These are phyloP conservation scores for Cheilosia grossa DNA, from an alignment of 2,888 invertebrate genomes.

Conservation along the genomic window DNA sequence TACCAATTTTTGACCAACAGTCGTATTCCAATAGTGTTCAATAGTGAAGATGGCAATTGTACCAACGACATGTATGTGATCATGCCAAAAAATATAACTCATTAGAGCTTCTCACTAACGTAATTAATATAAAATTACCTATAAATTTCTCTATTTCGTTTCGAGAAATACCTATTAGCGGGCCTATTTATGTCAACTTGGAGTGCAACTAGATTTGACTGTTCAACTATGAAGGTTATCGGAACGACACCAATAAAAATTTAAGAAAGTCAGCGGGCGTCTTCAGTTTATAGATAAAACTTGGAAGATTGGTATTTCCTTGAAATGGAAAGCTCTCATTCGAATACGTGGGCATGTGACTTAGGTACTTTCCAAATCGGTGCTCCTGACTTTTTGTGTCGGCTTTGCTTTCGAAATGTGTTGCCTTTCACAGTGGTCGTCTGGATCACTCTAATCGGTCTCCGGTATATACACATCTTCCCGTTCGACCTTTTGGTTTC, in stretches of 20 bases:
- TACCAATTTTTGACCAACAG: slow-evolving; percentile 49
- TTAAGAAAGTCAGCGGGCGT: not conserved
- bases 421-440: too few relatives aligned
- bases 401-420: too few relatives aligned
- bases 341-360: not conserved
- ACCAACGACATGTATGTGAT: not conserved
- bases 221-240: slow-evolving; percentile 7
- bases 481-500: too few relatives aligned
- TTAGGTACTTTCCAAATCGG: too few relatives aligned
- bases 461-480: too few relatives aligned
- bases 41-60: slow-evolving; percentile 43
- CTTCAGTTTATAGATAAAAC: slow-evolving; percentile 7
- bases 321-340: not conserved
- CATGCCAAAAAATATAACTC: not conserved
- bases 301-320: slow-evolving; percentile 6
- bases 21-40: slow-evolving; percentile 46
- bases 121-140: not conserved
- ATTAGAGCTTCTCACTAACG: not conserved
- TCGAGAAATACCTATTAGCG: slow-evolving; percentile 8
- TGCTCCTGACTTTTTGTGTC: too few relatives aligned
- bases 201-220: slow-evolving; percentile 12
- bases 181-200: slow-evolving; percentile 6
- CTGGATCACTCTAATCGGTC: too few relatives aligned
- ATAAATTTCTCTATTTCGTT: slow-evolving; percentile 8
- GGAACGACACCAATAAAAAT: not conserved